Conservation (phyloP, 92 coral and sea anemone genomes). For the Epizoanthus fatuus region DNA sequence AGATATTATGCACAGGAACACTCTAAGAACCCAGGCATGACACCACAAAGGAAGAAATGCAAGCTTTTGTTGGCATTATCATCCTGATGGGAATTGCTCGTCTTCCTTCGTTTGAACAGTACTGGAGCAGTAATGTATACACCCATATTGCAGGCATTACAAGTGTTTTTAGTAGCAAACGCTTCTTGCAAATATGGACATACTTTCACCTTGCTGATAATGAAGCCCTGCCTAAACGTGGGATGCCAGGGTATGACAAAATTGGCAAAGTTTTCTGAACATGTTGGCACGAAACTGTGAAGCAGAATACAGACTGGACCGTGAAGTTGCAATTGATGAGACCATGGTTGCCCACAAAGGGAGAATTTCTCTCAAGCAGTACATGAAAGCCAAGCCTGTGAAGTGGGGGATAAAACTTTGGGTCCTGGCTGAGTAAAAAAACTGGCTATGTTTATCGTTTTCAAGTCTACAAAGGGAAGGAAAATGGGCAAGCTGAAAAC, state of each 20-base stretch:
- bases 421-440: constrained; percentile 61
- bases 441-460: constrained; percentile 68
- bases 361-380: constrained; percentile 55
- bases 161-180: not conserved
- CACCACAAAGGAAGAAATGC: constrained; percentile 11
- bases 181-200: too few relatives aligned
- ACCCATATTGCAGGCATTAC: constrained; percentile 15
- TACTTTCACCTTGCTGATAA: not conserved
- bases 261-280: not conserved
- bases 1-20: constrained; percentile 50
- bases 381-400: constrained; percentile 53
- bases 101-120: constrained; percentile 9
- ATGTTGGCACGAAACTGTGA: not conserved
- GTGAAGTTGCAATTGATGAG: constrained; percentile 41
- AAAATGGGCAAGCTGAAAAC: constrained; percentile 42
- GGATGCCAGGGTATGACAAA: constrained; percentile 13
- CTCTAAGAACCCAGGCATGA: not conserved
- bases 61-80: constrained; percentile 26
- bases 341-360: constrained; percentile 68
- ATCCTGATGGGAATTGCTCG: not conserved
- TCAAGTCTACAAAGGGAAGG: constrained; percentile 68
- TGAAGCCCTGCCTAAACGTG: constrained; percentile 13
- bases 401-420: constrained; percentile 69
- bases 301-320: constrained; percentile 36
- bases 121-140: constrained; percentile 16